Evolutionary conservation across 2,888 invertebrate genomes (phyloP).

Genomic region (Danaus chrysippus): DNA sequence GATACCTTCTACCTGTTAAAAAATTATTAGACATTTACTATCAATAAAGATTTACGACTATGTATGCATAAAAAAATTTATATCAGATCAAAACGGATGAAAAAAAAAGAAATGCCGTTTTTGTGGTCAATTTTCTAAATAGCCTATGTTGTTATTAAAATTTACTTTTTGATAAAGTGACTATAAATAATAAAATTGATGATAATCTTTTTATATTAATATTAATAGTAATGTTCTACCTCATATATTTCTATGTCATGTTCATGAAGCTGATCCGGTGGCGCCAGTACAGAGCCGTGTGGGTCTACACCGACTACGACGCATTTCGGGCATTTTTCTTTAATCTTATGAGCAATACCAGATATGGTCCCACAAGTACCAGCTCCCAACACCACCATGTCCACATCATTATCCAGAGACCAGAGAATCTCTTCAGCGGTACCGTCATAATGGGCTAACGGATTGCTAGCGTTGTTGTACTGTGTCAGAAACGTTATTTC

Average conservation of each 20-base stretch:
- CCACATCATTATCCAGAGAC: conserved; percentile 85
- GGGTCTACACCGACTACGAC: conserved; percentile 94
- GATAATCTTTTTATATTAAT: conserved; percentile 15
- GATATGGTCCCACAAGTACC: conserved; percentile 98
- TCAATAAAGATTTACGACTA: no score
- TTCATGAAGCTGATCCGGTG: conserved; percentile 87
- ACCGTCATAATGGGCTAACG: conserved; percentile 97
- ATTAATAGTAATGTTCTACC: conserved; percentile 63
- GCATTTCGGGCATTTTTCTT: conserved; percentile 89
- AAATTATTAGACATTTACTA: no score
- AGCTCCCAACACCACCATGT: conserved; percentile 91
- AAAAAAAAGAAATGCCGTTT: no score
- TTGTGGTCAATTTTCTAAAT: background rate
- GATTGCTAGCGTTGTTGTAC: conserved; percentile 97
- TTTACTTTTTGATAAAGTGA: no score
- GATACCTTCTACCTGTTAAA: conserved; percentile 83
- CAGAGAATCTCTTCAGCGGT: conserved; percentile 96
- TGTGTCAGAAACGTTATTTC: conserved; percentile 51
- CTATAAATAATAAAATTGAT: background rate
- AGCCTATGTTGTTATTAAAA: no score
- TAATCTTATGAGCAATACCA: conserved; percentile 94
- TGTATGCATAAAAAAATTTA: no score
- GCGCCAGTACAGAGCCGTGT: conserved; percentile 92
- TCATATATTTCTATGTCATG: conserved; percentile 89
- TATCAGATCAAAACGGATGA: no score